Base-by-base conservation (phyloP, 2,888 invertebrate genomes). In the Hylaea fasciaria region DNA sequence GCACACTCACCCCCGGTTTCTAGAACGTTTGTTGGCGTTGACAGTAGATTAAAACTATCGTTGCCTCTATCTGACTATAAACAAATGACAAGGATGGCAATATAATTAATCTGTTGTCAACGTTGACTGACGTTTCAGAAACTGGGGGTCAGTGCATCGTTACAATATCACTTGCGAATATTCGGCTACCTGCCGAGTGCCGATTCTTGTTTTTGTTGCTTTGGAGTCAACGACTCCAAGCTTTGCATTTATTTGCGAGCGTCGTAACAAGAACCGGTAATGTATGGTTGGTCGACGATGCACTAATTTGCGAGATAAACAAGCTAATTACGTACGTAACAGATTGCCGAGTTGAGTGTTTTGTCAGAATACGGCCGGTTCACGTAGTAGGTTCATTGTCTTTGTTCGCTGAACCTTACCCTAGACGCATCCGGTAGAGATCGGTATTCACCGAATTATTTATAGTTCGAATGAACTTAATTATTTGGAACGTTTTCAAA, bases 221-320 rank as follows among this genome's bases (percentile, higher is more conserved):
- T 5, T 3, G 16, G 28, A 35, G 56, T 48, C 61, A 47, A 48
- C 44, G 61, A 61, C 61, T 45, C 10, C 52, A 22, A n/a, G 35
- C 41, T 50, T 51, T 56, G 43, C 48, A 44, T 52, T 44, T 35
- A 32, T 44, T 35, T 17, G 35, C 43, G 32, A 16, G 43, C 51
- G 39, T 48, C 51, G 50, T 28, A 37, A 39, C 35, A 13, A 39
- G 14, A 48, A 37, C 44, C 39, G 29, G 52, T 53, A 45, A 44
- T 35, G 48, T 40, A 32, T 9, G 22, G 14, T 32, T 46, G 43
- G 41, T 53, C 40, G 46, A 29, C 40, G 16, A 13, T 51, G 32
- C 47, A 51, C 55, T 61, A 56, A 57, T 56, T 56, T 44, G 61
- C 43, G 47, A 53, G 43, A 44, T 49, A 35, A 39, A 57, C 52